Evolutionary conservation across 1,140 invertebrate genomes (phyloP).

Genomic region (Bilobella aurantiaca): DNA sequence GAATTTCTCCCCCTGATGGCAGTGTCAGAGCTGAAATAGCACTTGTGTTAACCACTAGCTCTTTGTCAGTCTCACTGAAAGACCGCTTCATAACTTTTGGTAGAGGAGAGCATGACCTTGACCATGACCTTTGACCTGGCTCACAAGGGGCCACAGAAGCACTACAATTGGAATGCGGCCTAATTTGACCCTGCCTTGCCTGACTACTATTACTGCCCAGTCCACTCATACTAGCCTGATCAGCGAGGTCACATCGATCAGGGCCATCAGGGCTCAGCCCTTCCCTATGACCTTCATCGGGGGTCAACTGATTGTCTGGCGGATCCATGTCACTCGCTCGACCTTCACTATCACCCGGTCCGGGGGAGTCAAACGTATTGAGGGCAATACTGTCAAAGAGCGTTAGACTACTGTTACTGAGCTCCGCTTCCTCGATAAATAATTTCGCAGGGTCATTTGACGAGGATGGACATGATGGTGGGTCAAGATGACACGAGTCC

Average conservation of each 20-base stretch:
- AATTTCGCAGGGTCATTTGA: too few relatives aligned
- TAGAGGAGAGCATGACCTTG: neutral
- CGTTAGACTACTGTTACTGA: constrained; percentile 5
- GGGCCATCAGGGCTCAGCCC: too few relatives aligned
- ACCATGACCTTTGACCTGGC: neutral
- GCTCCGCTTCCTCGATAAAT: neutral
- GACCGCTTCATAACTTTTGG: constrained; percentile 31
- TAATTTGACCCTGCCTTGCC: neutral
- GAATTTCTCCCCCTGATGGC: constrained; percentile 12
- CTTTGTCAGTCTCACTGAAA: constrained; percentile 34
- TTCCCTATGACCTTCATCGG: neutral
- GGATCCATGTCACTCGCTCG: neutral
- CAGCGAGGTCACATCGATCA: constrained; percentile 1
- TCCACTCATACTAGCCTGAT: constrained; percentile 22
- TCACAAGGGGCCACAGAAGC: too few relatives aligned
- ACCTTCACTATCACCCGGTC: neutral
- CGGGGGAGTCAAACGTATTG: constrained; percentile 2
- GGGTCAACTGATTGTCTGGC: neutral
- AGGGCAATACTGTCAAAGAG: constrained; percentile 6
- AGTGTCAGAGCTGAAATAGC: constrained; percentile 8
- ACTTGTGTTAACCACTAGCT: constrained; percentile 23
- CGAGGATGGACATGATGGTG: too few relatives aligned
- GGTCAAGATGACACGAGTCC: too few relatives aligned
- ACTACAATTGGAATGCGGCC: neutral
- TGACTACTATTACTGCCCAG: constrained; percentile 16